These are phyloP conservation scores for Chaetodon trifascialis DNA, from an alignment of 2,113 vertebrate species.

Conservation along the genomic window DNA sequence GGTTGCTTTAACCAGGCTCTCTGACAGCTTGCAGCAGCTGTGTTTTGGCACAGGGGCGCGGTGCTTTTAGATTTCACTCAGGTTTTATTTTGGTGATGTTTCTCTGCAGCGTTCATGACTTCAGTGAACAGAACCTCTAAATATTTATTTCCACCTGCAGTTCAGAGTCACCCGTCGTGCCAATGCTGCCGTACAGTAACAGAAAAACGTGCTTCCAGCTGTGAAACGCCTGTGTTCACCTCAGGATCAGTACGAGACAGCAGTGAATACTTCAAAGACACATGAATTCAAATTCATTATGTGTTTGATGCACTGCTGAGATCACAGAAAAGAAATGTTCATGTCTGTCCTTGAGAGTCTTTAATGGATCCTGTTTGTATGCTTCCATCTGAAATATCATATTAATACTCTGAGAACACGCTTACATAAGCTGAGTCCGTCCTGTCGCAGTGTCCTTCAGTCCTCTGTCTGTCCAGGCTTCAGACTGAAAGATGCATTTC, in stretches of 20 bases:
- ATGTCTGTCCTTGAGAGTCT: too few relatives aligned
- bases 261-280: not conserved
- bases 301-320: too few relatives aligned
- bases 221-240: not conserved
- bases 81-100: not conserved
- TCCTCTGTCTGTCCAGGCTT: not conserved
- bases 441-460: too few relatives aligned
- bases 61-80: not conserved
- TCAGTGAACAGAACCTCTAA: not conserved
- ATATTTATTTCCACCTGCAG: slow-evolving; percentile 12
- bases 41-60: not conserved
- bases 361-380: not conserved
- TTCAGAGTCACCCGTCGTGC: not conserved
- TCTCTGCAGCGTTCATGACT: too few relatives aligned
- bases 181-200: not conserved
- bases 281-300: too few relatives aligned
- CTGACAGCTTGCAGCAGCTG: slow-evolving; percentile 18
- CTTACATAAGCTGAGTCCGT: too few relatives aligned
- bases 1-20: slow-evolving; percentile 5
- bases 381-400: not conserved
- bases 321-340: too few relatives aligned
- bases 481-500: not conserved
- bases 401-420: too few relatives aligned
- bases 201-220: too few relatives aligned
- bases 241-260: not conserved